Base-by-base conservation (phyloP, 2,797 vertebrate species). In the Streptopelia turtur region DNA sequence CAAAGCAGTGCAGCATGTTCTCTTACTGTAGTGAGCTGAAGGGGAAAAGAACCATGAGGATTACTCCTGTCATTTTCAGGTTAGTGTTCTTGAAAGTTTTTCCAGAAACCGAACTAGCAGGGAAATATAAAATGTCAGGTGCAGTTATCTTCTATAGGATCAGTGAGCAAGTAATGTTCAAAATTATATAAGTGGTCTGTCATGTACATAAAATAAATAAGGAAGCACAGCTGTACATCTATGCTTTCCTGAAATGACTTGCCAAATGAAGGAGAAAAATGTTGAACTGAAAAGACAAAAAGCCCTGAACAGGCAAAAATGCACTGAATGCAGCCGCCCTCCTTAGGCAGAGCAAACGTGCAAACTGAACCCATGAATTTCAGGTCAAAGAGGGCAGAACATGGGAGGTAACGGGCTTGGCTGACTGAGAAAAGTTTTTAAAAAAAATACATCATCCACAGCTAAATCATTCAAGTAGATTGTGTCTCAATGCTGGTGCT, bases 111-210 rank as follows among this genome's bases (percentile, higher is more conserved):
- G 49, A 91, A 2, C 17, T 65, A 87, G 7, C n/a, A 70, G 16
- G 22, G 56, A 92, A 94, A 93, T 59, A 64, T 15, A 84, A 89
- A 89, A 94, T 87, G 91, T 79, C 94, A 95, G 78, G 61, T 75
- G n/a, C 35, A 75, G 52, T 95, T 89, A 91, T 63, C 76, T 91
- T 95, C 78, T 83, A 50, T 81, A 93, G 85, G 82, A 94, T 92
- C 83, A 96, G 52, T 79, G 86, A 96, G 82, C 81, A 96, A 77
- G 35, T 70, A 69, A 91, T 71, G 75, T 87, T 79, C 64, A 78
- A 92, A 95, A 69, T 88, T 77, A 96, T 78, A 4, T 61, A 89
- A 92, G 59, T 33, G 45, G 8, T 84, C 76, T 80, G 80, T 78
- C 70, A 60, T 10, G 39, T 94, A 82, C 47, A 45, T 82, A 80